phyloP scores from a whole-genome alignment of 2,888 invertebrate species.

The Palloptera scutellata region DNA sequence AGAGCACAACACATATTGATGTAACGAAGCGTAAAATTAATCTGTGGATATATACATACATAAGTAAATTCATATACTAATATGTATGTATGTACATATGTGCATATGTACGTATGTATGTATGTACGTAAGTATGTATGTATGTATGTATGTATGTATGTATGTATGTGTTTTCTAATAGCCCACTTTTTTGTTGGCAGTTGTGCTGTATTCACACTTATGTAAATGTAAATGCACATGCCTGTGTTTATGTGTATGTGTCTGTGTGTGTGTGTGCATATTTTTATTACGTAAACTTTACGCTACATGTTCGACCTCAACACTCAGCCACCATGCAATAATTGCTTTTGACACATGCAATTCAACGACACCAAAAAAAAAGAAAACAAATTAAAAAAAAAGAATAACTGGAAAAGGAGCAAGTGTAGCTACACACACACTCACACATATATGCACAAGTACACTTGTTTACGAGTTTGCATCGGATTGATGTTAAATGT shows the following conservation, averaged over 20 bases:
- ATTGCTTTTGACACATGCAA: too few species aligned
- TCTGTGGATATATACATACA: too few species aligned
- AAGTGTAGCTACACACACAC: neutral
- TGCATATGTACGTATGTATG: neutral
- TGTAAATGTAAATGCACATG: neutral
- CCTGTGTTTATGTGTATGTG: neutral
- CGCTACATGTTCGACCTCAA: too few species aligned
- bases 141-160: conserved; percentile 2
- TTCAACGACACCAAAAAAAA: too few species aligned
- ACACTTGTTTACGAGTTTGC: too few species aligned
- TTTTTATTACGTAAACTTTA: too few species aligned
- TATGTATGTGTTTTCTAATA: conserved; percentile 2
- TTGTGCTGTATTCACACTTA: neutral
- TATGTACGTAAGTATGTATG: neutral
- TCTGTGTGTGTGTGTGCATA: neutral
- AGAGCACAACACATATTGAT: too few species aligned
- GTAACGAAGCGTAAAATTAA: too few species aligned
- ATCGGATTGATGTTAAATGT: too few species aligned
- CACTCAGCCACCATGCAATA: too few species aligned
- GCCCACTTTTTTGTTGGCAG: conserved; percentile 6
- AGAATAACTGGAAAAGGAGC: neutral
- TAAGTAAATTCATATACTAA: conserved; percentile 1
- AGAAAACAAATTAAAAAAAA: neutral
- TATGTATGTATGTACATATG: conserved; percentile 11
- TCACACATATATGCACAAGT: neutral